phyloP scores from a whole-genome alignment of 2,113 vertebrate species.

The Pandion haliaetus region DNA sequence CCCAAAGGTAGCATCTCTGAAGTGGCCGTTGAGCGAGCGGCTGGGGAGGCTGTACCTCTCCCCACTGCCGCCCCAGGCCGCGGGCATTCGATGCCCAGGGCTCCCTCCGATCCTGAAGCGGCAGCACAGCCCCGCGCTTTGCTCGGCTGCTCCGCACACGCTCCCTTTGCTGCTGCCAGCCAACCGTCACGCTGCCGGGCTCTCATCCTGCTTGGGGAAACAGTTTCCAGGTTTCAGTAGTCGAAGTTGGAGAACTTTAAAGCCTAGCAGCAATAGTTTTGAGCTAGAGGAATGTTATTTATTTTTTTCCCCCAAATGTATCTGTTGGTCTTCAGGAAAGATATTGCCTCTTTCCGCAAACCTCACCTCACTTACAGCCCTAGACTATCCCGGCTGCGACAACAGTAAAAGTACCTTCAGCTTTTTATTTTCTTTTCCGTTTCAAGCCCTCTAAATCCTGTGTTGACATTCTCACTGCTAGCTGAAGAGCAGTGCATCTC shows the following conservation, averaged over 20 bases:
- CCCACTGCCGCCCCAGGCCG: fast-evolving
- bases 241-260: background rate
- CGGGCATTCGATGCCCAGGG: fast-evolving
- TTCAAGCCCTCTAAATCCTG: background rate
- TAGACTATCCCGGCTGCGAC: background rate
- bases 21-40: background rate
- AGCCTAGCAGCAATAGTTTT: background rate
- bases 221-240: background rate
- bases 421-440: slow-evolving; percentile 5
- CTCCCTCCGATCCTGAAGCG: fast-evolving
- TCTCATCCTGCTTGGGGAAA: background rate
- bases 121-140: fast-evolving
- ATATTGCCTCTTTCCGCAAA: background rate
- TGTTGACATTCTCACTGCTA: background rate
- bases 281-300: background rate
- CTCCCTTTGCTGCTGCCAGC: background rate
- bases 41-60: background rate
- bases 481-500: background rate
- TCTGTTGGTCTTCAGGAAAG: background rate
- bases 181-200: background rate
- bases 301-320: background rate
- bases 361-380: background rate
- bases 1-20: background rate
- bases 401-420: background rate
- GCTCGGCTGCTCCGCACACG: fast-evolving